A percentile compares a stretch with the other conserved stretches of the same genome.
Conservation (phyloP, 2,888 invertebrate genomes). For the Cataglyphis albicans region DNA sequence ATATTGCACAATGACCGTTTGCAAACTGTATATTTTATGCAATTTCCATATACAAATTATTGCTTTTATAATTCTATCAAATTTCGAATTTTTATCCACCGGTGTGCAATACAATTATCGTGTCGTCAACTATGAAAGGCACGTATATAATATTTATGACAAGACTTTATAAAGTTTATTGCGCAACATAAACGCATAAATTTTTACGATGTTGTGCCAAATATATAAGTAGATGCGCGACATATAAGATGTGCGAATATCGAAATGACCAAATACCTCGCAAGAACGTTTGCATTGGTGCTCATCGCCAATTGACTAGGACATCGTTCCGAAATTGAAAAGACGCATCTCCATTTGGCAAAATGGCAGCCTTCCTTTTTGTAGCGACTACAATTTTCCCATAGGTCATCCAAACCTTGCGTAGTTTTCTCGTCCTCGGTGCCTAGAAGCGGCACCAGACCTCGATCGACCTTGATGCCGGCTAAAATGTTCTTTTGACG, state of each 20-base stretch:
- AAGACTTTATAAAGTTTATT: background rate
- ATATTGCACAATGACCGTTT: background rate
- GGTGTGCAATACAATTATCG: background rate
- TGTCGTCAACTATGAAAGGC: background rate
- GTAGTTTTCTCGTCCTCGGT: conserved; percentile 89
- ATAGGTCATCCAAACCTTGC: conserved; percentile 89
- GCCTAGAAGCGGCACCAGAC: conserved; percentile 88
- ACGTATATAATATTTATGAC: background rate
- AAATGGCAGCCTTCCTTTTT: conserved; percentile 89
- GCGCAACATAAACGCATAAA: background rate
- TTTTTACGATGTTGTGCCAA: background rate
- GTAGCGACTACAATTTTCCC: conserved; percentile 88
- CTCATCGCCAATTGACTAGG: conserved; percentile 88
- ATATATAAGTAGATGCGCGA: background rate
- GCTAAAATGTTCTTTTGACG: conserved; percentile 87
- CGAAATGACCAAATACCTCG: conserved; percentile 83
- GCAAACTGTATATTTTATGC: background rate
- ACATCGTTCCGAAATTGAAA: conserved; percentile 87
- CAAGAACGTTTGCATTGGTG: conserved; percentile 89
- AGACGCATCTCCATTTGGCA: conserved; percentile 89
- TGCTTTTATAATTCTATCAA: background rate
- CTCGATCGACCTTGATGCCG: conserved; percentile 89
- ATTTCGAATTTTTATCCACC: background rate
- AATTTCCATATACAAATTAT: background rate
- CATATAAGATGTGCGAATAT: background rate